phyloP scores from a whole-genome alignment of 2,797 vertebrate species.

The Sebastes trivittatus region DNA sequence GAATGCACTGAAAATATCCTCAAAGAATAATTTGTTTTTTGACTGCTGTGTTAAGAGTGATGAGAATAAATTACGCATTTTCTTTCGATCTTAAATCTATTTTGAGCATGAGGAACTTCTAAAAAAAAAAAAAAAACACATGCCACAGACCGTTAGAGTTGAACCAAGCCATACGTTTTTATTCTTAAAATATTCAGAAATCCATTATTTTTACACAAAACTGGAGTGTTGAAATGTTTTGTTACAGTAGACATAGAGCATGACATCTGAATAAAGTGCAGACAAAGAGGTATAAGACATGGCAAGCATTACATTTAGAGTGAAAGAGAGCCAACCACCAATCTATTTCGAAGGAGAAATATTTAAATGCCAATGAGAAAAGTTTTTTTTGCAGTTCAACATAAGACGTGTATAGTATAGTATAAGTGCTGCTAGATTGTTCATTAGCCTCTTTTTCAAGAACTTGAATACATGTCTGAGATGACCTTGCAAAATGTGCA shows the following conservation, averaged over 20 bases:
- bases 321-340: not conserved
- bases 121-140: not conserved
- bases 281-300: not conserved
- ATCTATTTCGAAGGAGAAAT: not conserved
- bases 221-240: constrained; percentile 21
- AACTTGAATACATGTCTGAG: not conserved
- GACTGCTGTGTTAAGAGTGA: not conserved
- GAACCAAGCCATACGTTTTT: not conserved
- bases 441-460: not conserved
- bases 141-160: not conserved
- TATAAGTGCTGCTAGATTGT: not conserved
- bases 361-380: not conserved
- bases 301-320: not conserved
- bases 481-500: not conserved
- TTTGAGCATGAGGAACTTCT: not conserved
- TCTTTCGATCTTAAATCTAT: not conserved
- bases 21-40: not conserved
- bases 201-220: not conserved
- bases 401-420: not conserved
- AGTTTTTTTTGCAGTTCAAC: not conserved
- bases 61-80: constrained; percentile 29
- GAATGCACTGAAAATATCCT: constrained; percentile 9
- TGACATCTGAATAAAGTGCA: constrained; percentile 20
- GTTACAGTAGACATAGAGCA: not conserved
- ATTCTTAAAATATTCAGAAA: not conserved